Evolutionary conservation across 2,888 invertebrate genomes (phyloP), one percentile per base, ranked within the genome.

Genomic region (Punctoribates punctum): DNA sequence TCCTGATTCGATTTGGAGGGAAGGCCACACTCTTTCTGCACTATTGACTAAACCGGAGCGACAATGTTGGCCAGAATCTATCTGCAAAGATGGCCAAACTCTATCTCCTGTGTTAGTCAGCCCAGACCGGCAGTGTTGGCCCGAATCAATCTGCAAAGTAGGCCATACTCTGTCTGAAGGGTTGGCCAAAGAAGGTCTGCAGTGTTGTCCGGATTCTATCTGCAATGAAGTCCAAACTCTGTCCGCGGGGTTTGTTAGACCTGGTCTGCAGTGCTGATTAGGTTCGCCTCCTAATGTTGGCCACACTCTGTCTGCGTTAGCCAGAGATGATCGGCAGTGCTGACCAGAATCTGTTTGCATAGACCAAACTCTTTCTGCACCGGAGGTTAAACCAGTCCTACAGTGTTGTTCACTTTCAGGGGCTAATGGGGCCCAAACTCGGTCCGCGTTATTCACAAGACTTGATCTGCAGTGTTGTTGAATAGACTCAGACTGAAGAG

Each of bases 1-100:
- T 2, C 54, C 54, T 27, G 62, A 62, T n/a, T 57, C 57, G 11
- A 23, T 13, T 57, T 57, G 57, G 5, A 57, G 25, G 5, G 57
- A 9, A 25, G 51, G 20, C 51, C 60, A 23, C 5, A 60, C 60
- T 25, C 60, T 23, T 1, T 60, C 60, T 3, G 60, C 60, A 15
- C 17, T 15, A 42, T 42, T 42, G 1, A 42, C 42, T 42, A 42
- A 42, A 42, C 42, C 42, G 1, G 42, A 42, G 13, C 42, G 42
- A 11, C 42, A 42, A 13, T 42, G 42, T 34, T 62, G 62, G 17
- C 62, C 29, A 1, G 34, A 29, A 29, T 62, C 62, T 27, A 62
- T 62, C 17, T 62, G 62, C 29, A 62, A 62, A 17, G 29, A 29
- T 2, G 62, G 62, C 62, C 62, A 62, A 15, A 62, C 62, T 62